phyloP scores from a whole-genome alignment of 2,113 vertebrate species.

The Riparia riparia region DNA sequence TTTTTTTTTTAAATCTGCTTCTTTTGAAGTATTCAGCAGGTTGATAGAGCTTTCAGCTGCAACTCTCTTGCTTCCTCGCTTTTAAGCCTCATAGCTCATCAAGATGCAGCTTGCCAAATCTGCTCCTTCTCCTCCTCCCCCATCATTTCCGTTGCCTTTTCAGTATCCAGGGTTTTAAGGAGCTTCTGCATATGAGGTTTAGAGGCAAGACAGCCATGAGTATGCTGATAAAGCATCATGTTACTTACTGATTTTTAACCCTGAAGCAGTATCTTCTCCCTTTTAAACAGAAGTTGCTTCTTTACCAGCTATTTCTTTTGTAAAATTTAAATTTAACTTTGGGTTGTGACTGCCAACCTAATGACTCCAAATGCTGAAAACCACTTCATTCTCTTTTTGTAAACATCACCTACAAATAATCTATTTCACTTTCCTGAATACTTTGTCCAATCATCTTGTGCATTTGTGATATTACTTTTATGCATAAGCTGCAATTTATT shows the following conservation, averaged over 20 bases:
- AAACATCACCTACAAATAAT: conserved; percentile 2
- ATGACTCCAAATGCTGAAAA: conserved; percentile 4
- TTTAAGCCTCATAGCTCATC: background rate
- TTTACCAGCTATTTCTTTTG: background rate
- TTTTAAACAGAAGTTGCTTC: background rate
- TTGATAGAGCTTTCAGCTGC: conserved; percentile 11
- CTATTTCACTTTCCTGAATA: conserved; percentile 22
- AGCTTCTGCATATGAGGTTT: background rate
- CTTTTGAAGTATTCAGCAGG: background rate
- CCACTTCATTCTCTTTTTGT: background rate
- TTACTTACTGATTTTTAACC: background rate
- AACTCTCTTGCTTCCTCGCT: background rate
- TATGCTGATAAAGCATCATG: background rate
- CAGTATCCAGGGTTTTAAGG: background rate
- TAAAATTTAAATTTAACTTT: conserved; percentile 24
- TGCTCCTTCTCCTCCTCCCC: background rate
- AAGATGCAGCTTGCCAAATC: background rate
- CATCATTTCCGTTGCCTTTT: background rate
- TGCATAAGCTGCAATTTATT: conserved; percentile 31
- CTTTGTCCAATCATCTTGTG: background rate
- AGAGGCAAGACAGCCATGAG: background rate
- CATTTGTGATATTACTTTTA: background rate
- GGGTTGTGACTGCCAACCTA: background rate
- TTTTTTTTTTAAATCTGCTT: background rate
- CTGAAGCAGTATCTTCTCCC: background rate